These are phyloP conservation scores for Acleris emargana DNA, from an alignment of 2,888 invertebrate species.

Conservation along the genomic window DNA sequence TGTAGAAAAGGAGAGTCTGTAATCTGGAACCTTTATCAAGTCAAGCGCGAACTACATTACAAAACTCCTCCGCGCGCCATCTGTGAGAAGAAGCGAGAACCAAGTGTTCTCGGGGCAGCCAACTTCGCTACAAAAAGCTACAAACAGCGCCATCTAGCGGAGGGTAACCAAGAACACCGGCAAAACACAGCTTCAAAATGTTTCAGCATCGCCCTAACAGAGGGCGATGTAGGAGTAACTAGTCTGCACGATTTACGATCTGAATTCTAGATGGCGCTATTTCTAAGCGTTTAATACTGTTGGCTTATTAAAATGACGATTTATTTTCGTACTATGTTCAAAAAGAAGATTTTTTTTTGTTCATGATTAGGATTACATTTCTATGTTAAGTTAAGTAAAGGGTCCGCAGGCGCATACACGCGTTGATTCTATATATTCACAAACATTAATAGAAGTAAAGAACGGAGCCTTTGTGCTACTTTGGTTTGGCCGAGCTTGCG, in stretches of 20 bases:
- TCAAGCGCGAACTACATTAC: neutral
- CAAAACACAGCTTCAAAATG: neutral
- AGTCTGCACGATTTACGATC: neutral
- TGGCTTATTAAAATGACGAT: too few species aligned
- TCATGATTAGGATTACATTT: too few species aligned
- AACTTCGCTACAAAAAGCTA: neutral
- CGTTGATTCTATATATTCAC: too few species aligned
- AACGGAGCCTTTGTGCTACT: too few species aligned
- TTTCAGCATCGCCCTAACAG: neutral
- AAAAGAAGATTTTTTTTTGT: too few species aligned
- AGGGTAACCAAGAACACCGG: conserved; percentile 37
- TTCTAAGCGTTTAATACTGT: neutral
- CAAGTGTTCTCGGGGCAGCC: neutral
- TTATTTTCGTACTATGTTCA: too few species aligned
- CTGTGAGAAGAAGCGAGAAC: neutral
- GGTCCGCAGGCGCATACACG: too few species aligned
- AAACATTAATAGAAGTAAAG: too few species aligned
- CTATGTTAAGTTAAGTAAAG: too few species aligned
- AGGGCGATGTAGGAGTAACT: conserved; percentile 10
- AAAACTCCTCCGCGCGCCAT: conserved; percentile 13
- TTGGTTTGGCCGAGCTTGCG: too few species aligned
- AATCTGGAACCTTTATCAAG: neutral
- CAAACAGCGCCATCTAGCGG: conserved; percentile 46
- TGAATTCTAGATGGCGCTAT: conserved; percentile 20
- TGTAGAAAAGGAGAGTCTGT: neutral